Evolutionary conservation across 2,113 vertebrate species (phyloP).

Genomic region (Pantherophis guttatus): DNA sequence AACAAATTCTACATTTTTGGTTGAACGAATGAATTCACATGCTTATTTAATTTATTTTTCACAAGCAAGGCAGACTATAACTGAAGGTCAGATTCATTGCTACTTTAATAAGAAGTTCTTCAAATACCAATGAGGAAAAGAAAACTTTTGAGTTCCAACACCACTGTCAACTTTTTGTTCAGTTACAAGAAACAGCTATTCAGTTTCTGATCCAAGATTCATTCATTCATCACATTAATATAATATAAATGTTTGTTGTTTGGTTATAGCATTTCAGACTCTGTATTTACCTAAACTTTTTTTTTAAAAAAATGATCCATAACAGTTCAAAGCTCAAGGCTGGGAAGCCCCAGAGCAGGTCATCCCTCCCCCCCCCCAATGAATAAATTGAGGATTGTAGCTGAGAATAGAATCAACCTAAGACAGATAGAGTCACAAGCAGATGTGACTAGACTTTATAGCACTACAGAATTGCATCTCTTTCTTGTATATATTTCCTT

Average conservation of each 20-base stretch:
- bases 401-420: neutral
- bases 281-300: neutral
- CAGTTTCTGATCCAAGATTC: neutral
- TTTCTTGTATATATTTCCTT: neutral
- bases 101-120: neutral
- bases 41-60: slow-evolving; percentile 6
- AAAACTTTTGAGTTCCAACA: neutral
- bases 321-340: neutral
- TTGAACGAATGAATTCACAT: neutral
- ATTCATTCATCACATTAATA: neutral
- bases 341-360: neutral
- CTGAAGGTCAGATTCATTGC: slow-evolving; percentile 1
- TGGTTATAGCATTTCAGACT: neutral
- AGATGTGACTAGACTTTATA: neutral
- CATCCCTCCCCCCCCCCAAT: too few species aligned
- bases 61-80: neutral
- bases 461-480: neutral
- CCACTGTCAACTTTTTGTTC: neutral
- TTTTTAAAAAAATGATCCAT: neutral
- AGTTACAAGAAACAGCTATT: neutral
- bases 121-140: neutral
- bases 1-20: neutral
- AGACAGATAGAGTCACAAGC: neutral
- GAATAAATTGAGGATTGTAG: neutral
- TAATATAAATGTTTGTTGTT: neutral